Evolutionary conservation across 2,888 invertebrate species (phyloP).

Genomic region (Athalia cordata): DNA sequence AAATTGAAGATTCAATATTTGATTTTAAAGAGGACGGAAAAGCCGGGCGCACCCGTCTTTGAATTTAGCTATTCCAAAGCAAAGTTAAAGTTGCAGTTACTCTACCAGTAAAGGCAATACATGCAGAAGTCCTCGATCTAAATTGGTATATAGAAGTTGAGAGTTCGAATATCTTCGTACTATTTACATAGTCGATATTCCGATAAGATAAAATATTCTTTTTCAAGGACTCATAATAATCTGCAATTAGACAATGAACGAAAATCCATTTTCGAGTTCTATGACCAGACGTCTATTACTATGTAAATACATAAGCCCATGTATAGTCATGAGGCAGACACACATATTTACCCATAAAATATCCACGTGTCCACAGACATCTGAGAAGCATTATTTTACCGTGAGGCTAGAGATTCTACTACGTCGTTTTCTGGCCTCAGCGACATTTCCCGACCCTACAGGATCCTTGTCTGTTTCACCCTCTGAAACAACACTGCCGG

Average conservation of each 20-base stretch:
- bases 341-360: too few relatives aligned
- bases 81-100: conserved; percentile 18
- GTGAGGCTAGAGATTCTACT: neutral
- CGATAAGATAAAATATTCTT: too few relatives aligned
- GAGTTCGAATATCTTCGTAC: too few relatives aligned
- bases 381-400: conserved; percentile 12
- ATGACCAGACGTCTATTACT: too few relatives aligned
- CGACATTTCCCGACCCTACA: conserved; percentile 24
- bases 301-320: conserved; percentile 3
- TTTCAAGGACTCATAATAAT: too few relatives aligned
- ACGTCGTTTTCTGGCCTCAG: conserved; percentile 24
- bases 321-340: neutral
- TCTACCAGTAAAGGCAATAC: conserved; percentile 25
- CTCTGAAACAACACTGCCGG: conserved; percentile 28
- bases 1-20: conserved; percentile 33
- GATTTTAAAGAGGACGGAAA: conserved; percentile 14
- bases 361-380: neutral
- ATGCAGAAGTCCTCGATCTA: too few relatives aligned
- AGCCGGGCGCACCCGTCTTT: conserved; percentile 9
- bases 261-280: too few relatives aligned
- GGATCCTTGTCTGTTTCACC: conserved; percentile 31
- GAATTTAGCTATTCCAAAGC: conserved; percentile 1
- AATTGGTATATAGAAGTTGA: too few relatives aligned
- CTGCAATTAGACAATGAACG: too few relatives aligned
- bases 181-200: too few relatives aligned